Percentiles rank a stretch among this genome's conserved stretches.
Evolutionary conservation across 2,113 vertebrate species (phyloP).

Genomic region (Dromas ardeola): DNA sequence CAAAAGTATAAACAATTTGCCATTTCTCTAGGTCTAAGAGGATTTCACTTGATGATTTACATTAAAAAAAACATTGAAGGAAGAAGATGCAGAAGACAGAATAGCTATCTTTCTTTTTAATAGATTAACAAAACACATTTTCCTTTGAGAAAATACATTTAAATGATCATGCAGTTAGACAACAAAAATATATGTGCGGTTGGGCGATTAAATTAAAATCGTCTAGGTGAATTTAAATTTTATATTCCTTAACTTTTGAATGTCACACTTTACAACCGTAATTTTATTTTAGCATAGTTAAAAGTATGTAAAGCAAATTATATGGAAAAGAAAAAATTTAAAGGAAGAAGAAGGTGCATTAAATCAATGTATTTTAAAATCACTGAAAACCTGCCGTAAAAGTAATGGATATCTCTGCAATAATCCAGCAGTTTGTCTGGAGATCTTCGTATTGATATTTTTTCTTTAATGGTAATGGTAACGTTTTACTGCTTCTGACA

Average conservation of each 20-base stretch:
- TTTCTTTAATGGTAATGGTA: neutral
- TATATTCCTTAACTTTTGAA: neutral
- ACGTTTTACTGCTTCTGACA: neutral
- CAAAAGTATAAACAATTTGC: neutral
- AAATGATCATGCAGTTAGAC: neutral
- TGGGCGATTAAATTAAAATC: neutral
- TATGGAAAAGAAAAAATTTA: neutral
- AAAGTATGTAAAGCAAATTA: neutral
- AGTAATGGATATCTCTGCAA: neutral
- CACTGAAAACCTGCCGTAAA: neutral
- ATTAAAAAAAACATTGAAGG: neutral
- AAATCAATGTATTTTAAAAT: neutral
- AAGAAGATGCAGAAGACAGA: neutral
- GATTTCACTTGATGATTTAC: neutral
- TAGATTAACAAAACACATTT: neutral
- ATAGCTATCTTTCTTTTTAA: neutral
- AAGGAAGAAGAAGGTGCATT: neutral
- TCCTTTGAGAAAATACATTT: neutral
- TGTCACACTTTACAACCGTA: neutral
- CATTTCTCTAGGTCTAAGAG: neutral
- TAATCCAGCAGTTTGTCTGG: neutral
- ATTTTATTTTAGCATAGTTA: neutral
- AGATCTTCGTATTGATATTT: neutral
- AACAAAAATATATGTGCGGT: neutral
- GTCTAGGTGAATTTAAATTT: neutral